Base-by-base conservation (phyloP, 2,113 vertebrate genomes). In the Montifringilla adamsi region DNA sequence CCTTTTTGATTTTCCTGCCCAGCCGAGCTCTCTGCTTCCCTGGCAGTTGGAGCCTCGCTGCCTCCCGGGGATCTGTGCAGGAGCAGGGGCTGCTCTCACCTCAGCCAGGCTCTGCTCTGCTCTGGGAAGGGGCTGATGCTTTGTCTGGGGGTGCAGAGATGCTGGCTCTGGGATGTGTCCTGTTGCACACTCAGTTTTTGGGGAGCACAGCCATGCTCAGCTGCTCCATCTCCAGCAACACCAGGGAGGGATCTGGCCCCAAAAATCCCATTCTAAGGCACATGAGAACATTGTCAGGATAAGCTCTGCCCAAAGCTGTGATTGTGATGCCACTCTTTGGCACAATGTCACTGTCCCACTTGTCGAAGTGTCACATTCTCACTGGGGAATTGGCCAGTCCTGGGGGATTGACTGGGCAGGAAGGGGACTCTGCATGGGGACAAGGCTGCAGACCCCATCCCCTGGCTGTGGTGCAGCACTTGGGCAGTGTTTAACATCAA, bases 261-360 rank as follows among this genome's bases (percentile, higher is more conserved):
- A 23, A 6, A 4, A 5, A 23, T 30, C 68, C 41, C 11, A 31
- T 11, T 35, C 37, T 7, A 1, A 49, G 0, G 11, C 4, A 19
- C 0, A 0, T 7, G 82, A 50, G 27, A 33, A 24, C 18, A 5
- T 2, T 4, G 18, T 5, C 1, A 21, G 33, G 66, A 20, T 7
- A 6, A 74, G 60, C 47, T 47, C 5, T 13, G 4, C 0, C 28
- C 19, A 49, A 8, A 53, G 74, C 70, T 24, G 78, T 4, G 52
- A 4, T 5, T 3, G 35, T 4, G 53, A 9, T 31, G 46, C 35
- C 39, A 2, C 27, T 37, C 68, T 39, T 30, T 0, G 1, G 22
- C 35, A 35, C 35, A 11, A 17, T 24, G 68, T 66, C 76, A 50
- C 58, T 47, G 30, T 63, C n/a, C 10, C 31, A 17, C 23, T 50